Evolutionary conservation across 1,140 invertebrate genomes (phyloP).

Genomic region (Drosophila serrata): DNA sequence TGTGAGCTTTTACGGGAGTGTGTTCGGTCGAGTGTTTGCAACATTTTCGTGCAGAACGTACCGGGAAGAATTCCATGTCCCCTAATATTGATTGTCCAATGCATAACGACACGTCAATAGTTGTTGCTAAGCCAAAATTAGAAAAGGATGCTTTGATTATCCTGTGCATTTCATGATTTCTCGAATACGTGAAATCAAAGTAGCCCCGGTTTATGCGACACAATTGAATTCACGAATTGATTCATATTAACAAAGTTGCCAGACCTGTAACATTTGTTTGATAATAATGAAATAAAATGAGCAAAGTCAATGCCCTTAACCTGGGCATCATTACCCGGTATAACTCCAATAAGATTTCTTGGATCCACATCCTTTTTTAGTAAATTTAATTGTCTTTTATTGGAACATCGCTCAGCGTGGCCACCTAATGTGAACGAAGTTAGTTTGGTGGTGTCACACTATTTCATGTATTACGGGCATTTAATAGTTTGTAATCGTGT

Average conservation of each 20-base stretch:
- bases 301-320: no score
- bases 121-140: neutral
- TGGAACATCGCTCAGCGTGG: no score
- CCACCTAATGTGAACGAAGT: no score
- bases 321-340: no score
- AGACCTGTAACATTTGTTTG: neutral
- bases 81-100: neutral
- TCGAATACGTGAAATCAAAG: neutral
- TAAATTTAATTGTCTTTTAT: no score
- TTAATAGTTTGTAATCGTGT: no score
- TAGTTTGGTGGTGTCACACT: no score
- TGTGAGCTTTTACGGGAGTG: constrained; percentile 13
- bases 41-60: constrained; percentile 17
- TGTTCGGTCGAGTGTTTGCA: constrained; percentile 9
- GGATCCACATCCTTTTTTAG: no score
- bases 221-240: neutral
- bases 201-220: neutral
- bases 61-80: constrained; percentile 11
- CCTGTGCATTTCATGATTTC: neutral
- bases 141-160: neutral
- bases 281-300: neutral
- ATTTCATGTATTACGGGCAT: neutral
- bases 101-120: neutral
- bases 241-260: neutral
- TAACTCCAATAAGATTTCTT: no score